phyloP scores from a whole-genome alignment of 2,888 invertebrate species.

The Trypoxylon attenuatum region DNA sequence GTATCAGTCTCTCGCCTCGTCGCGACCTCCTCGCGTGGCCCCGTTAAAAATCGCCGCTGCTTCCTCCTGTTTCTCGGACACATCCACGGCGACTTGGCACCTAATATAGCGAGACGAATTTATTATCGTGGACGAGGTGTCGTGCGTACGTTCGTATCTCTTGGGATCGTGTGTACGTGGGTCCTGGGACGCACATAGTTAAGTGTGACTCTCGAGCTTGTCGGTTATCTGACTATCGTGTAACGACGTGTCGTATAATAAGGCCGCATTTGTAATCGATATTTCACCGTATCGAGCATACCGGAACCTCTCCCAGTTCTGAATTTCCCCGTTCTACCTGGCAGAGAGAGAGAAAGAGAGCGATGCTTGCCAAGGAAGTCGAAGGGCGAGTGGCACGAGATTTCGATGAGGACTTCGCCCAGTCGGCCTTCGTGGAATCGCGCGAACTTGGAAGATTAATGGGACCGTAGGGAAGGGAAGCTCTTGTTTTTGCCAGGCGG shows the following conservation, averaged over 20 bases:
- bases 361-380: not conserved
- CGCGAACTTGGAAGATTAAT: constrained; percentile 48
- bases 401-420: constrained; percentile 36
- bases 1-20: not conserved
- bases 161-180: constrained; percentile 15
- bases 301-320: no score
- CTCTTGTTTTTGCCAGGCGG: constrained; percentile 34
- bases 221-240: constrained; percentile 17
- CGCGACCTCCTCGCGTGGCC: not conserved
- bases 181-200: constrained; percentile 6
- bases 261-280: constrained; percentile 51
- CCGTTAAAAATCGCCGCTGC: constrained; percentile 28
- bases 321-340: not conserved
- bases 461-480: constrained; percentile 42
- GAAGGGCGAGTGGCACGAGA: constrained; percentile 3
- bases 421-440: constrained; percentile 43
- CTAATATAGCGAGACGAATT: constrained; percentile 63
- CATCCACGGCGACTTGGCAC: constrained; percentile 36
- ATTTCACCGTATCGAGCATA: constrained; percentile 29
- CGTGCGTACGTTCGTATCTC: constrained; percentile 15
- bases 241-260: constrained; percentile 43
- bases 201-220: no score
- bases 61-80: constrained; percentile 9
- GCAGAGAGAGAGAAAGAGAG: not conserved
- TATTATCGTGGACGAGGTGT: constrained; percentile 55